Evolutionary conservation across 2,113 vertebrate genomes (phyloP), one percentile per base, ranked within the genome.

Genomic region (Hippocampus barbouri): DNA sequence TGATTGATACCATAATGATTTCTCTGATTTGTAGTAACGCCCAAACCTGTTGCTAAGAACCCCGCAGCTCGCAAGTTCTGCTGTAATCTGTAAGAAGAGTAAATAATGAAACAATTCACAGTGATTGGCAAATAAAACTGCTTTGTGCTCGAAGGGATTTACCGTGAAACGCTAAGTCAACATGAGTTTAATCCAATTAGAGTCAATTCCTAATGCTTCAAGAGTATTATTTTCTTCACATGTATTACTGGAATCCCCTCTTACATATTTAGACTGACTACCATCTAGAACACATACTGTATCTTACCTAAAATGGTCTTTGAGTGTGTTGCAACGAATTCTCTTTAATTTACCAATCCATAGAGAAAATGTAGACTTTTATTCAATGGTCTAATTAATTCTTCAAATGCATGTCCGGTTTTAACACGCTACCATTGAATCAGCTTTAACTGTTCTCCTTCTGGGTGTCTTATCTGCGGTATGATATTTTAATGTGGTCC

Each of bases 401-500:
- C 62, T 65, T 83, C 5, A 81, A 30, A 84, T 81, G 47, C 59
- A 62, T 60, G 43, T 40, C 25, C 69, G 73, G 78, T 71, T 75
- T 78, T 85, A 75, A 77, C 71, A 64, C 79, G 41, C 54, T 77
- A 57, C 75, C 69, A 76, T 38, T 79, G 71, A 83, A 67, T 66
- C 45, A 45, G 12, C 69, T 74, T 57, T 4, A 77, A 75, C 30
- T 56, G 54, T 59, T 66, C 47, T 57, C 57, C 53, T 5, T 79
- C 84, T 85, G 70, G 68, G 62, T 47, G 79, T 79, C 77, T 56
- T 79, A 76, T 90, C 89, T 90, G 81, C 80, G 73, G 73, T 72
- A 78, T 81, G 23, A 73, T 80, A 81, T 83, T 87, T 88, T 82
- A 84, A 90, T 82, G 83, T 70, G 74, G 85, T 84, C 83, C 85